Conservation (phyloP, 2,113 vertebrate species). For the Baryphthengus martii region DNA sequence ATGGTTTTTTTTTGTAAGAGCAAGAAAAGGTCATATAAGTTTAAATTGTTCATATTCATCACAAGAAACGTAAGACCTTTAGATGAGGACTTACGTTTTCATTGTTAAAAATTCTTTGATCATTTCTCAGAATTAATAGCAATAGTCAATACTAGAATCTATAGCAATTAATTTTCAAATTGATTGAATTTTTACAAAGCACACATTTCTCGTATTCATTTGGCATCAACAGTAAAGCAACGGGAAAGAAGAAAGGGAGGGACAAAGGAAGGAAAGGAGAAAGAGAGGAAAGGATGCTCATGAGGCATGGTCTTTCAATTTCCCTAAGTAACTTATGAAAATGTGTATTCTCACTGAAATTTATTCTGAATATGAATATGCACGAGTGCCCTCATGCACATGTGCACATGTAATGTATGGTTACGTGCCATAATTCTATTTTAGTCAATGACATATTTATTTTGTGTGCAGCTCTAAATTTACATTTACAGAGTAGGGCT, state of each 20-base stretch:
- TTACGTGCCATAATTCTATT: background rate
- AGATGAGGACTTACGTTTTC: background rate
- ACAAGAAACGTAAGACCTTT: background rate
- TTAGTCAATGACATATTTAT: background rate
- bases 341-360: background rate
- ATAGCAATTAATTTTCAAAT: background rate
- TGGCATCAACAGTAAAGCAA: background rate
- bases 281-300: background rate
- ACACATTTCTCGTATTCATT: background rate
- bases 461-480: background rate
- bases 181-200: background rate
- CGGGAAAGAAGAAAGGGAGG: background rate
- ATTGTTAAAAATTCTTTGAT: background rate
- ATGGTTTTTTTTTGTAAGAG: background rate
- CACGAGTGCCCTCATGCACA: background rate
- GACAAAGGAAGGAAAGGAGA: background rate
- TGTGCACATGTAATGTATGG: background rate
- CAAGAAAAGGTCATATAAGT: background rate
- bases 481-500: background rate
- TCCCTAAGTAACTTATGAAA: background rate
- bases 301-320: background rate
- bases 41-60: background rate
- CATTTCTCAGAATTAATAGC: background rate
- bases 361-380: background rate
- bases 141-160: background rate